Evolutionary conservation across 2,888 invertebrate genomes (phyloP).

Genomic region (Microctonus hyperodae): DNA sequence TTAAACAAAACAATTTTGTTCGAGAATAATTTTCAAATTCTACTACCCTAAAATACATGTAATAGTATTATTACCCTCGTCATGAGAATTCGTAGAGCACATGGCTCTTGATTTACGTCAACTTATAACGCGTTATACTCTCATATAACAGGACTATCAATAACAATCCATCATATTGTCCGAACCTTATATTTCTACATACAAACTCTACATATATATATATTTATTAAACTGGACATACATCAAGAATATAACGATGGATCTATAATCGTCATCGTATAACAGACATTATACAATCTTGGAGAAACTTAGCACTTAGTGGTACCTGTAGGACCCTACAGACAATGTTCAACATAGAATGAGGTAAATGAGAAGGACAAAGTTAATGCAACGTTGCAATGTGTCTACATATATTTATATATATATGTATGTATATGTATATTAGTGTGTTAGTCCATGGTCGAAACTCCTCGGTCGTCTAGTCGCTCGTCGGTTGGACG

Average conservation of each 20-base stretch:
- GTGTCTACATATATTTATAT: constrained; percentile 14
- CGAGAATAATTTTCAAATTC: neutral
- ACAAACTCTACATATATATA: neutral
- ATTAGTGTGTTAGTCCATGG: constrained; percentile 39
- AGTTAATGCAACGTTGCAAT: constrained; percentile 55
- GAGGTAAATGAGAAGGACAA: constrained; percentile 45
- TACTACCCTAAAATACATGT: no score
- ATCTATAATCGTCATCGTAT: constrained; percentile 42
- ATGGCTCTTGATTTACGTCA: constrained; percentile 19
- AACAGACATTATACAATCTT: constrained; percentile 58
- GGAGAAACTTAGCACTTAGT: constrained; percentile 61
- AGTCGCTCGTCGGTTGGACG: constrained; percentile 17
- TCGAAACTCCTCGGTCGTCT: constrained; percentile 28
- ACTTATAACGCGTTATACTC: constrained; percentile 4
- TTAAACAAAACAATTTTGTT: no score
- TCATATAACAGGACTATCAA: constrained; percentile 38
- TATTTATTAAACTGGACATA: constrained; percentile 25
- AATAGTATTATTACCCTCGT: constrained; percentile 35
- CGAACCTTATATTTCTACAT: neutral
- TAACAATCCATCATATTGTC: constrained; percentile 46
- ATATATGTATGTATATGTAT: neutral
- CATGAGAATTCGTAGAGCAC: constrained; percentile 28
- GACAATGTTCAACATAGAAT: neutral
- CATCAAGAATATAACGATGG: constrained; percentile 36
- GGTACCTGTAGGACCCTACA: constrained; percentile 21